Base-by-base conservation (phyloP, 2,113 vertebrate genomes). In the Indicator maculatus region DNA sequence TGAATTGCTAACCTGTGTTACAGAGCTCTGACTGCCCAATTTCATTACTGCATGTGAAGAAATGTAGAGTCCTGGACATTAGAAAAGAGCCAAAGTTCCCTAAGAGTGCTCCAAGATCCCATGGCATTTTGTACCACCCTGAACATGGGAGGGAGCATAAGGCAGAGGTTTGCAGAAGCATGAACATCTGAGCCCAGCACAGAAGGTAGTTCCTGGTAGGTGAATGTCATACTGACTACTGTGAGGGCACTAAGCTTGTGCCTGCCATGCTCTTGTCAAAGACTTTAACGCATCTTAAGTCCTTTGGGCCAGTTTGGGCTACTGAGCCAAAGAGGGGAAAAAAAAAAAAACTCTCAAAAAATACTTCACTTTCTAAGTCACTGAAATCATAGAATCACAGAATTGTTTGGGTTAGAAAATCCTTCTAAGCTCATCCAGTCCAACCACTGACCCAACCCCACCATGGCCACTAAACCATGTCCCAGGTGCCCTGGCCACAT, bases 21-120 rank as follows among this genome's bases (percentile, higher is more conserved):
- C 82, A 16, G 64, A 95, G 85, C 74, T 93, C 66, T 73, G 61
- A 86, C 95, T 82, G 89, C 58, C 58, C 50, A 31, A 95, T 96
- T 94, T 95, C 83, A 83, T 96, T 97, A 92, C 81, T 92, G 92
- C 91, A 87, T 90, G 81, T 95, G 95, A 95, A 97, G 95, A 95
- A 71, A 87, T 73, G 71, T 70, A 73, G 90, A 89, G 86, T 66
- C 80, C 89, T 72, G 95, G 95, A 66, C 85, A 13, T 33, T 24
- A 44, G 55, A 64, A 79, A 95, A 95, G 73, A 88, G 76, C 70
- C 90, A 89, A 81, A 77, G 72, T 87, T 92, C 88, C 69, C 93
- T 30, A 9, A 23, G 39, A 88, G 20, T 65, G 45, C 52, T 77
- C 61, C 73, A 65, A 69, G 65, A 45, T 83, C 63, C 76, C 50